phyloP scores from a whole-genome alignment of 1,140 invertebrate genomes.

The Chlorops oryzae region DNA sequence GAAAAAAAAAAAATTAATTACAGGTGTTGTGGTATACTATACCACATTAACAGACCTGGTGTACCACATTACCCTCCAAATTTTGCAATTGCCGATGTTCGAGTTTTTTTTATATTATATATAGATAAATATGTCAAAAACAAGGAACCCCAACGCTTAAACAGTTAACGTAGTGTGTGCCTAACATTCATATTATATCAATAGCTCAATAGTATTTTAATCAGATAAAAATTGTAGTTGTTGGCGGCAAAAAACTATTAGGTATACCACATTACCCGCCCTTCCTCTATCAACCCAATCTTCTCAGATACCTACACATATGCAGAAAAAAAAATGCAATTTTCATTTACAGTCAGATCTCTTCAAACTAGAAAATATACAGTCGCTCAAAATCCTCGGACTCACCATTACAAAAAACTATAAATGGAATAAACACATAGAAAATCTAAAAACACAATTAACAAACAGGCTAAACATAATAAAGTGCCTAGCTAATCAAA shows the following conservation, averaged over 20 bases:
- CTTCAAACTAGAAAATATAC: neutral
- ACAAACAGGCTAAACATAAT: neutral
- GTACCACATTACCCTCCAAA: too few species aligned
- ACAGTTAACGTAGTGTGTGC: too few species aligned
- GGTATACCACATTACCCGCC: too few species aligned
- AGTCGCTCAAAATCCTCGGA: constrained; percentile 4
- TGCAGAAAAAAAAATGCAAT: constrained; percentile 1
- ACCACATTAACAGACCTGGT: too few species aligned
- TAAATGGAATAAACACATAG: constrained; percentile 1
- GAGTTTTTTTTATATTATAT: constrained; percentile 1
- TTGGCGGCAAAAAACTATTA: too few species aligned
- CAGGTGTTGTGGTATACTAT: too few species aligned
- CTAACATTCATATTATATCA: too few species aligned
- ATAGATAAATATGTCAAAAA: neutral
- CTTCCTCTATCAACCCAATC: neutral
- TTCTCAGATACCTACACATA: constrained; percentile 10
- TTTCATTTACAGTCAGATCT: neutral
- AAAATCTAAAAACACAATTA: neutral
- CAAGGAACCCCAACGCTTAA: too few species aligned
- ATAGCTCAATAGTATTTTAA: too few species aligned
- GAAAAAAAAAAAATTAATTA: too few species aligned
- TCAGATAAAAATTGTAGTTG: too few species aligned
- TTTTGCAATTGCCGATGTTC: too few species aligned
- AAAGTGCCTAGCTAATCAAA: constrained; percentile 6
- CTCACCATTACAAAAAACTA: constrained; percentile 8